A percentile compares a stretch with the other conserved stretches of the same genome.
Conservation (phyloP, 2,888 invertebrate genomes). For the Ochropleura plecta region DNA sequence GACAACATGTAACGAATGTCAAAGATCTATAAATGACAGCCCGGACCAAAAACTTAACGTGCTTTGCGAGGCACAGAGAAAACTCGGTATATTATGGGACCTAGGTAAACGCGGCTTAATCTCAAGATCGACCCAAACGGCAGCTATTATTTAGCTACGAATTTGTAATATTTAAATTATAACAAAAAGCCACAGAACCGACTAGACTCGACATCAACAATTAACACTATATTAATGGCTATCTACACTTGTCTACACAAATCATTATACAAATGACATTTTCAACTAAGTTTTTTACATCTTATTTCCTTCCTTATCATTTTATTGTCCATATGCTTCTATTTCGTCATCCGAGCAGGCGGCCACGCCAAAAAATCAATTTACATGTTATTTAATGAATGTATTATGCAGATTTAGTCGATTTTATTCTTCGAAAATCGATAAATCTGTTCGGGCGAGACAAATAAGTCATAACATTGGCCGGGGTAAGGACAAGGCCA, state of each 20-base stretch:
- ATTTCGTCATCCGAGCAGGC: conserved; percentile 71
- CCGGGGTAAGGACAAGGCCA: conserved; percentile 83
- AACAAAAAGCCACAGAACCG: conserved; percentile 44
- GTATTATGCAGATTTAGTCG: conserved; percentile 84
- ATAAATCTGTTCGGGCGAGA: conserved; percentile 86
- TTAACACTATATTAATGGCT: conserved; percentile 65
- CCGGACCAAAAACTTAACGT: too few species aligned
- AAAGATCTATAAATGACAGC: too few species aligned
- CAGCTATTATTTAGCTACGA: too few species aligned
- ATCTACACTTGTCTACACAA: conserved; percentile 67
- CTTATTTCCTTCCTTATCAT: conserved; percentile 81
- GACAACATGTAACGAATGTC: too few species aligned
- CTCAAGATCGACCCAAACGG: too few species aligned
- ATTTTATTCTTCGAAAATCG: conserved; percentile 82
- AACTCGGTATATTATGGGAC: too few species aligned
- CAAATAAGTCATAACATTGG: conserved; percentile 90
- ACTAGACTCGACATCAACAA: conserved; percentile 53
- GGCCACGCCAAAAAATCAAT: conserved; percentile 82
- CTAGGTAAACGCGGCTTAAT: too few species aligned
- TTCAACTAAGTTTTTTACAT: conserved; percentile 72
- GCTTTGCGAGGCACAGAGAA: too few species aligned
- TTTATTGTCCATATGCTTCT: conserved; percentile 77
- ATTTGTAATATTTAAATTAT: conserved; percentile 42
- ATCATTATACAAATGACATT: conserved; percentile 78
- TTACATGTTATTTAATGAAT: conserved; percentile 85